These are phyloP conservation scores for Parochlus steinenii DNA, from an alignment of 2,888 invertebrate species.

Conservation along the genomic window DNA sequence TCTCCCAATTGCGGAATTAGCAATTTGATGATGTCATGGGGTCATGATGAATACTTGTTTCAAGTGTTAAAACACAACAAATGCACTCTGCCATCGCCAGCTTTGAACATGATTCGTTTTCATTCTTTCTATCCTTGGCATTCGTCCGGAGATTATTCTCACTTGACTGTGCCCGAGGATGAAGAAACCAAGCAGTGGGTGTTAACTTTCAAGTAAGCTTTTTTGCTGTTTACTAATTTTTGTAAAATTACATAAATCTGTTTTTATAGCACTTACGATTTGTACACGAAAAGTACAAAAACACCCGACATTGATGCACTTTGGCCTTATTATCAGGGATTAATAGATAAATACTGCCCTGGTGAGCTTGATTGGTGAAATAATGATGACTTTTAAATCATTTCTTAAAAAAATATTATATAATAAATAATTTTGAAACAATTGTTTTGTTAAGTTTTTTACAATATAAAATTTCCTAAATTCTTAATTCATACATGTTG, in stretches of 20 bases:
- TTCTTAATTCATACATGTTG: no score
- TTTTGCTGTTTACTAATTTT: conserved; percentile 1
- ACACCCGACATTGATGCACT: conserved; percentile 72
- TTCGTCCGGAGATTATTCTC: conserved; percentile 66
- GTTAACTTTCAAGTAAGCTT: conserved; percentile 72
- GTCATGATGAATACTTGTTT: conserved; percentile 92
- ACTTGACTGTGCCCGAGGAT: conserved; percentile 65
- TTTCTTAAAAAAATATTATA: no score
- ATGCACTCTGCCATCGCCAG: conserved; percentile 64
- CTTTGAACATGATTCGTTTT: conserved; percentile 78
- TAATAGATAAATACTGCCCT: conserved; percentile 87
- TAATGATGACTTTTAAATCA: no score
- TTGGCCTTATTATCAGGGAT: conserved; percentile 79
- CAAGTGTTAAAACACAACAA: conserved; percentile 67
- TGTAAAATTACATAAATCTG: conserved; percentile 1
- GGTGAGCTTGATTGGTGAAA: conserved; percentile 56
- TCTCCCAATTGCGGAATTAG: conserved; percentile 71
- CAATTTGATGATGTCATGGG: conserved; percentile 88
- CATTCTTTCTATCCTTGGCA: conserved; percentile 99
- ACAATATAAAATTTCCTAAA: no score
- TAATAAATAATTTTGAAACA: no score
- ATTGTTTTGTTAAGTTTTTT: no score
- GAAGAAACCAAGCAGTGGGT: conserved; percentile 64
- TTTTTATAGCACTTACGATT: conserved; percentile 64
- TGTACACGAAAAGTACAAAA: conserved; percentile 81